Evolutionary conservation across 2,888 invertebrate species (phyloP).

Genomic region (Lycocerus yunnanus): DNA sequence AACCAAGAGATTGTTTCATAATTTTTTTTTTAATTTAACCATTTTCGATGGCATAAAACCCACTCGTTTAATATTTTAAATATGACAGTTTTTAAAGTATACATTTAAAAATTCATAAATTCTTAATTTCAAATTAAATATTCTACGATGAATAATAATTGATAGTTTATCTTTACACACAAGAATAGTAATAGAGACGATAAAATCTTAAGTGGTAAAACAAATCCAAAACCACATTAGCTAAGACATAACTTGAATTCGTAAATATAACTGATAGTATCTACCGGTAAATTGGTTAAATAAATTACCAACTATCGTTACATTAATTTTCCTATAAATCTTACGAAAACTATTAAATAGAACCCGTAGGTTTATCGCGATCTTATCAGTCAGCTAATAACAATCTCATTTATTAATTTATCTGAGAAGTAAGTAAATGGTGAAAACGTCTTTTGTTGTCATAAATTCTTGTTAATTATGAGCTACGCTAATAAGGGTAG

Average conservation of each 20-base stretch:
- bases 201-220: slow-evolving; percentile 19
- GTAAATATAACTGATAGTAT: slow-evolving; percentile 27
- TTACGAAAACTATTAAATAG: slow-evolving; percentile 2
- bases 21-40: not conserved
- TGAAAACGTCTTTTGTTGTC: not conserved
- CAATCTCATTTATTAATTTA: not conserved
- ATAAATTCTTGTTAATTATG: not conserved
- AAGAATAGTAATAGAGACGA: slow-evolving; percentile 13
- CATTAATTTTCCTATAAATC: not conserved
- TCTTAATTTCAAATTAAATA: not conserved
- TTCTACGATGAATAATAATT: not conserved
- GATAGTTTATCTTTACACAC: not conserved
- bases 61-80: not conserved
- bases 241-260: slow-evolving; percentile 27
- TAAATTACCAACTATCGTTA: slow-evolving; percentile 22
- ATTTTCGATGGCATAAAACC: not conserved
- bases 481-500: not conserved
- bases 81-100: not conserved
- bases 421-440: not conserved
- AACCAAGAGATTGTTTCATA: not conserved
- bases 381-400: slow-evolving; percentile 1
- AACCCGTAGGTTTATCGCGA: not conserved
- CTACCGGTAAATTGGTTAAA: slow-evolving; percentile 28
- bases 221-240: slow-evolving; percentile 25
- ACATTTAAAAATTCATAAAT: not conserved